Evolutionary conservation across 2,888 invertebrate species (phyloP).

Genomic region (Trichacis sp.): DNA sequence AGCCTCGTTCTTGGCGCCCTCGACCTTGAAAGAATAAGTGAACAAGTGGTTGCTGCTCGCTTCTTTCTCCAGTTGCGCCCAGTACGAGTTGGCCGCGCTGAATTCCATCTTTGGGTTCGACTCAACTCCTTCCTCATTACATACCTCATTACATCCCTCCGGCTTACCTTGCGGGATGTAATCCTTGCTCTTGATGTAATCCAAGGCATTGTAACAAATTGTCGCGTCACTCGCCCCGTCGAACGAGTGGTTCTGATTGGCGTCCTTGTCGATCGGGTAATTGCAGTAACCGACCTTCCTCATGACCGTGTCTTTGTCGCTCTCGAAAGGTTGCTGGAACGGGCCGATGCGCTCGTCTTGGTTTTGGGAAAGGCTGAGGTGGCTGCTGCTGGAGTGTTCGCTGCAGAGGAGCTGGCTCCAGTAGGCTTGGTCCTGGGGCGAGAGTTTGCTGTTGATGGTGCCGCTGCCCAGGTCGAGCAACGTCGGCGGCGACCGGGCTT

Average conservation of each 20-base stretch:
- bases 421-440: constrained; percentile 51
- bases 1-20: constrained; percentile 44
- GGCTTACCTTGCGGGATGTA: too few relatives aligned
- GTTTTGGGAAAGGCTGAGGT: constrained; percentile 68
- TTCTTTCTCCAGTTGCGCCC: constrained; percentile 46
- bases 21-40: constrained; percentile 31
- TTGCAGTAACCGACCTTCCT: too few relatives aligned
- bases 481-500: constrained; percentile 76
- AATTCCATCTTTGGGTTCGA: too few relatives aligned
- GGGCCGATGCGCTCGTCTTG: constrained; percentile 68
- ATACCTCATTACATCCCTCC: too few relatives aligned
- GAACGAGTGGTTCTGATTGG: too few relatives aligned
- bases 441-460: constrained; percentile 72
- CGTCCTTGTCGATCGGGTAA: too few relatives aligned
- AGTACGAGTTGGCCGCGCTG: too few relatives aligned
- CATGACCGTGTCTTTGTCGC: constrained; percentile 45
- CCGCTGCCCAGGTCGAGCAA: constrained; percentile 80
- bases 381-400: constrained; percentile 66
- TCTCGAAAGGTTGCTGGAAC: constrained; percentile 56
- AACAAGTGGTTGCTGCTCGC: constrained; percentile 21
- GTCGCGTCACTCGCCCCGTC: too few relatives aligned
- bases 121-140: too few relatives aligned
- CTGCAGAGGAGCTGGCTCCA: constrained; percentile 66
- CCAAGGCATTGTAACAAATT: too few relatives aligned
- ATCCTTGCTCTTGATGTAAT: too few relatives aligned